Percentiles rank a stretch among this genome's conserved stretches.
phyloP scores from a whole-genome alignment of 1,140 invertebrate genomes.

The Chironomus tepperi region DNA sequence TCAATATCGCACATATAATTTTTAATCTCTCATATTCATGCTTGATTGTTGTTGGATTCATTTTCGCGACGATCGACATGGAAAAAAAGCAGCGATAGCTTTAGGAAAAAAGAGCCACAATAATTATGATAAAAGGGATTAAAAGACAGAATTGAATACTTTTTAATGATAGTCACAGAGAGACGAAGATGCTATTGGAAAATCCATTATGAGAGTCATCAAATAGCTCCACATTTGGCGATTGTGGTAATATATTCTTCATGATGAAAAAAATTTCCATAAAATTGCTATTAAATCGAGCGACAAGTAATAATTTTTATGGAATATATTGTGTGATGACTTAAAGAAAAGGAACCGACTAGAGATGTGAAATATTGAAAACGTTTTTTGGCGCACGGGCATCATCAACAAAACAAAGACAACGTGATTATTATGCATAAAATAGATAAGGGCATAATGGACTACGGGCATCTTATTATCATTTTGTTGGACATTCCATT shows the following conservation, averaged over 20 bases:
- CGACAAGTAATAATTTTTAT: conserved; percentile 8
- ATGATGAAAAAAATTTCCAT: conserved; percentile 4
- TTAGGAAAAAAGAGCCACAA: neutral
- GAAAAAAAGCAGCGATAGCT: too few species aligned
- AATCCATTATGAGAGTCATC: neutral
- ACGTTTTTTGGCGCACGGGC: neutral
- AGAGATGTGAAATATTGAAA: neutral
- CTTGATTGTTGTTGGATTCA: too few species aligned
- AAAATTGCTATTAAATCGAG: conserved; percentile 17
- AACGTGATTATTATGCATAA: conserved; percentile 16
- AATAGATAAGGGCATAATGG: conserved; percentile 20
- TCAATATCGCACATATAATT: too few species aligned
- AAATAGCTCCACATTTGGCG: conserved; percentile 6
- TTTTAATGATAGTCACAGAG: neutral
- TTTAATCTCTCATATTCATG: too few species aligned
- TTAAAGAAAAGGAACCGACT: neutral
- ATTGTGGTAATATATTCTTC: neutral
- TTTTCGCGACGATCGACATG: too few species aligned
- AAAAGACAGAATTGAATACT: neutral
- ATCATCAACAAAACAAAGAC: neutral
- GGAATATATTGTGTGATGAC: neutral
- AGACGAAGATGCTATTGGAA: neutral
- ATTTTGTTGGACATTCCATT: neutral
- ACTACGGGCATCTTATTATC: neutral
- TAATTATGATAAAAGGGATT: conserved; percentile 9